Evolutionary conservation across 2,797 vertebrate genomes (phyloP).

Genomic region (Caiman crocodilus): DNA sequence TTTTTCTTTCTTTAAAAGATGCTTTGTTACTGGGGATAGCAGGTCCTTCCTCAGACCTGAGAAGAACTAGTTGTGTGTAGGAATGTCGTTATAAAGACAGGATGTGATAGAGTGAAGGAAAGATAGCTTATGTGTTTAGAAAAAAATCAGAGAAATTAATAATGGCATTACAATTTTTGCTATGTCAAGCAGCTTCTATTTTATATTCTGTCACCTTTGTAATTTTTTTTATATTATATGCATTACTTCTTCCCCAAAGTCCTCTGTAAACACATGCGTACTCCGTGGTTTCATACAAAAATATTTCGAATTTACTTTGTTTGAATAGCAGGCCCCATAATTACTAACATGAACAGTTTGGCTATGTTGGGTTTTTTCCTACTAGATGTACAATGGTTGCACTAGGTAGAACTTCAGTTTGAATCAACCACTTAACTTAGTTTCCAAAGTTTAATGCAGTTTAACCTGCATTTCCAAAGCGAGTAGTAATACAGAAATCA

Average conservation of each 20-base stretch:
- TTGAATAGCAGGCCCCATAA: background rate
- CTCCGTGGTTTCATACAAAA: background rate
- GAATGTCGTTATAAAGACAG: background rate
- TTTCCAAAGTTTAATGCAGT: background rate
- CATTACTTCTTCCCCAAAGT: background rate
- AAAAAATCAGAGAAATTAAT: background rate
- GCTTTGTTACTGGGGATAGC: rapidly evolving
- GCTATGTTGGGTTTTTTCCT: background rate
- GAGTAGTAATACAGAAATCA: background rate
- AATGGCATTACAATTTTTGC: background rate
- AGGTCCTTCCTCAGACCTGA: background rate
- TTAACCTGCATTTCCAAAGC: background rate
- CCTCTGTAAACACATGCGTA: background rate
- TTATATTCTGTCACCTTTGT: background rate
- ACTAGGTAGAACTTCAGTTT: background rate
- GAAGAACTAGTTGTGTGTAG: background rate
- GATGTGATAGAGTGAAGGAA: background rate
- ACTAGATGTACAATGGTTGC: too few relatives aligned
- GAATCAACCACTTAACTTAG: too few relatives aligned
- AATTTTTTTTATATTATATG: rapidly evolving
- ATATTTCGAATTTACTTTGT: background rate
- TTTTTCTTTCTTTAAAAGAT: background rate
- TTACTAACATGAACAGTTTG: background rate
- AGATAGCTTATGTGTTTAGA: background rate
- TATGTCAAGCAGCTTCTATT: background rate